A percentile compares a stretch with the other conserved stretches of the same genome.
Evolutionary conservation across 2,888 invertebrate genomes (phyloP).

Genomic region (Andrena flavipes): DNA sequence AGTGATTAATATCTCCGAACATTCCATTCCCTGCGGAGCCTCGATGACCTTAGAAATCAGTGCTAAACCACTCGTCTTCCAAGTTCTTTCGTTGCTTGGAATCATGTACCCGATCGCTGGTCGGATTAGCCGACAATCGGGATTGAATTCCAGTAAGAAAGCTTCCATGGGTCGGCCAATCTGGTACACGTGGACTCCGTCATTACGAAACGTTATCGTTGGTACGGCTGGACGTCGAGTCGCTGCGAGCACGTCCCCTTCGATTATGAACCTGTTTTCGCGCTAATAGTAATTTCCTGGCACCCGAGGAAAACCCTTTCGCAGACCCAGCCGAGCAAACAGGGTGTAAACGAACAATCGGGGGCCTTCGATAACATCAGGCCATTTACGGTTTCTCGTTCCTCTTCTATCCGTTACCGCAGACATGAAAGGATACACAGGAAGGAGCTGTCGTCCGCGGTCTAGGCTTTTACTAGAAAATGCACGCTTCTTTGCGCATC

Average conservation of each 20-base stretch:
- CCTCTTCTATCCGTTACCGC: conserved; percentile 56
- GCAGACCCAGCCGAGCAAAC: conserved; percentile 34
- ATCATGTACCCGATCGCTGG: conserved; percentile 38
- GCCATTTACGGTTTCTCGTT: conserved; percentile 64
- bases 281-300: conserved; percentile 61
- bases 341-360: conserved; percentile 63
- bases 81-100: conserved; percentile 38
- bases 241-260: neutral
- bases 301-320: conserved; percentile 41
- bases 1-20: neutral
- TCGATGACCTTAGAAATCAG: conserved; percentile 5
- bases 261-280: conserved; percentile 37
- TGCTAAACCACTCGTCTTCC: conserved; percentile 13
- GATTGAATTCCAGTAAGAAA: conserved; percentile 59
- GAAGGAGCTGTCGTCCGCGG: conserved; percentile 71
- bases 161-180: conserved; percentile 2
- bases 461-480: conserved; percentile 73
- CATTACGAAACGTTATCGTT: conserved; percentile 15
- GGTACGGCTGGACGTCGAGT: neutral
- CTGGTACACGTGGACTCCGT: neutral
- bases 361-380: conserved; percentile 62
- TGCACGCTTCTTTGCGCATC: conserved; percentile 68
- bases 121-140: conserved; percentile 51
- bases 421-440: conserved; percentile 63
- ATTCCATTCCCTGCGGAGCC: neutral